phyloP scores from a whole-genome alignment of 2,888 invertebrate genomes.

The Helleia helle region DNA sequence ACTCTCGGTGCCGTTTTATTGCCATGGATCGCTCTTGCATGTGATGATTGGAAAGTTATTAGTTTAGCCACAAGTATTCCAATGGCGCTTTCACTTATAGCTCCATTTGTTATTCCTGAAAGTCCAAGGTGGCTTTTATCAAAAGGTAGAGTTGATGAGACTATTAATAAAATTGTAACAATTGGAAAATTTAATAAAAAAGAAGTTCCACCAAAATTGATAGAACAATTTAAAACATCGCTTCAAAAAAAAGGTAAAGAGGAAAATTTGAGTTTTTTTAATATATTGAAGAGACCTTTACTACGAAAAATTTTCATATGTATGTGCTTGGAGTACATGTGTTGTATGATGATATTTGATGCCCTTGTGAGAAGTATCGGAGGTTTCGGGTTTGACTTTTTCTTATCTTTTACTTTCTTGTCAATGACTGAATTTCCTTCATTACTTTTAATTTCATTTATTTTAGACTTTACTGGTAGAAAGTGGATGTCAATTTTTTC shows the following conservation, averaged over 20 bases:
- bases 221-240: slow-evolving; percentile 36
- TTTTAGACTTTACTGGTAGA: slow-evolving; percentile 43
- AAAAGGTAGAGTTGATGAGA: slow-evolving; percentile 41
- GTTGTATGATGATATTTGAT: slow-evolving; percentile 40
- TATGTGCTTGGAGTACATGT: slow-evolving; percentile 39
- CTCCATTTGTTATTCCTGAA: slow-evolving; percentile 44
- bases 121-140: slow-evolving; percentile 51
- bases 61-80: slow-evolving; percentile 45
- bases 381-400: slow-evolving; percentile 42
- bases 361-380: slow-evolving; percentile 42
- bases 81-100: slow-evolving; percentile 34
- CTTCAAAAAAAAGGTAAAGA: slow-evolving; percentile 18
- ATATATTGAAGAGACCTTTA: slow-evolving; percentile 34
- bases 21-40: slow-evolving; percentile 48
- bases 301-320: slow-evolving; percentile 37
- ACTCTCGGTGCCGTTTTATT: slow-evolving; percentile 30
- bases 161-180: slow-evolving; percentile 33
- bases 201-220: slow-evolving; percentile 29
- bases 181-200: slow-evolving; percentile 42
- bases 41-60: slow-evolving; percentile 44
- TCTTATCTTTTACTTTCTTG: slow-evolving; percentile 45
- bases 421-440: slow-evolving; percentile 53
- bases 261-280: slow-evolving; percentile 27
- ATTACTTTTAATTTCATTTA: slow-evolving; percentile 36
- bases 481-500: slow-evolving; percentile 33